phyloP scores from a whole-genome alignment of 2,888 invertebrate genomes.

The Drosophila falleni region DNA sequence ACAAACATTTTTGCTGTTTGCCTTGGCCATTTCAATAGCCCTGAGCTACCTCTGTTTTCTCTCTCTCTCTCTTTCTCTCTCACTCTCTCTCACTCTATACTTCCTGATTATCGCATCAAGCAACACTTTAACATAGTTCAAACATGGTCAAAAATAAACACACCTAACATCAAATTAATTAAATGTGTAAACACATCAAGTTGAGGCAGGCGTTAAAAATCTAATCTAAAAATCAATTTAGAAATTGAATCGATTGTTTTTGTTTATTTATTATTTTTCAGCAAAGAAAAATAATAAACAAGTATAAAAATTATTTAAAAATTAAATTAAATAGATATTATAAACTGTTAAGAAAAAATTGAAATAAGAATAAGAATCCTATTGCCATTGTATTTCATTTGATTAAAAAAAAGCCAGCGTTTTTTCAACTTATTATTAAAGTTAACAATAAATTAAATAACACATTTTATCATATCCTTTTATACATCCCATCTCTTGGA shows the following conservation, averaged over 20 bases:
- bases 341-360: too few relatives aligned
- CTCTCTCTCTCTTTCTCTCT: neutral
- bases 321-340: too few relatives aligned
- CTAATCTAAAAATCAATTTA: neutral
- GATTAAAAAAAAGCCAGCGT: neutral
- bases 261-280: too few relatives aligned
- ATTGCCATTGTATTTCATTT: neutral
- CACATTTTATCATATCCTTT: neutral
- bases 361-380: too few relatives aligned
- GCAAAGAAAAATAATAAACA: too few relatives aligned
- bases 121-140: slow-evolving; percentile 41
- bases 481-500: too few relatives aligned
- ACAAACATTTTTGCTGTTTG: slow-evolving; percentile 44
- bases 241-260: slow-evolving; percentile 1
- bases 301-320: too few relatives aligned
- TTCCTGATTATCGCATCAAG: slow-evolving; percentile 47
- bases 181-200: slow-evolving; percentile 48
- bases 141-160: slow-evolving; percentile 46
- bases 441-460: neutral
- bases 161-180: slow-evolving; percentile 52
- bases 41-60: neutral
- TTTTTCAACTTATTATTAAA: neutral
- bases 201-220: slow-evolving; percentile 11
- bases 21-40: slow-evolving; percentile 8
- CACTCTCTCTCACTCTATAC: neutral